Base-by-base conservation (phyloP, 2,888 invertebrate genomes). In the Malthinus seriepunctatus region DNA sequence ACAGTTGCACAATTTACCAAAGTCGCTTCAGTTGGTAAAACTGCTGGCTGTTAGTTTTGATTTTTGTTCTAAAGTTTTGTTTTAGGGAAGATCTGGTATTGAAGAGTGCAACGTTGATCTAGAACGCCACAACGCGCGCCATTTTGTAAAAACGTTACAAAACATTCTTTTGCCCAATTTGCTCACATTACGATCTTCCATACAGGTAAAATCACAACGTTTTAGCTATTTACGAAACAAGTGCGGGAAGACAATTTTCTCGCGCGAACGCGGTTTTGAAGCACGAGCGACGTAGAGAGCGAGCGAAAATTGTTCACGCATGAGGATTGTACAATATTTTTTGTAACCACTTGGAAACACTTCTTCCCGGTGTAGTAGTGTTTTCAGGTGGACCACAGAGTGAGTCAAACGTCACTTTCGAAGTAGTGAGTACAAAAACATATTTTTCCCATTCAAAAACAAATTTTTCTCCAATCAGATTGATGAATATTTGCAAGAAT, bases 401-500 rank as follows among this genome's bases (percentile, higher is more conserved):
- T n/a, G n/a, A n/a, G n/a, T n/a, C n/a, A n/a, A n/a, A n/a, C n/a
- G n/a, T n/a, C n/a, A n/a, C n/a, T n/a, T n/a, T n/a, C n/a, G n/a
- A n/a, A n/a, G n/a, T n/a, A n/a, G n/a, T n/a, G n/a, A n/a, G n/a
- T n/a, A n/a, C n/a, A n/a, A n/a, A n/a, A n/a, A n/a, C n/a, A n/a
- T n/a, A n/a, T n/a, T n/a, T n/a, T n/a, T n/a, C n/a, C 11, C 14
- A 48, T 33, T 23, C 32, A 37, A 23, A 44, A 50, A 47, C 42
- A 7, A 50, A 45, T 32, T 12, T 15, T 56, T 44, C 55, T 54
- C 49, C n/a, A n/a, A 63, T 5, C 67, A 86, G 84, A 89, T 95
- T 14, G 96, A 97, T 72, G 93, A 94, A 76, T 90, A 91, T 0
- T 83, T 97, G 77, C 95, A 95, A 78, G 90, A 92, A 73, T 96